Base-by-base conservation (phyloP, 2,797 vertebrate genomes). In the Ctenochaetus hawaiiensis region DNA sequence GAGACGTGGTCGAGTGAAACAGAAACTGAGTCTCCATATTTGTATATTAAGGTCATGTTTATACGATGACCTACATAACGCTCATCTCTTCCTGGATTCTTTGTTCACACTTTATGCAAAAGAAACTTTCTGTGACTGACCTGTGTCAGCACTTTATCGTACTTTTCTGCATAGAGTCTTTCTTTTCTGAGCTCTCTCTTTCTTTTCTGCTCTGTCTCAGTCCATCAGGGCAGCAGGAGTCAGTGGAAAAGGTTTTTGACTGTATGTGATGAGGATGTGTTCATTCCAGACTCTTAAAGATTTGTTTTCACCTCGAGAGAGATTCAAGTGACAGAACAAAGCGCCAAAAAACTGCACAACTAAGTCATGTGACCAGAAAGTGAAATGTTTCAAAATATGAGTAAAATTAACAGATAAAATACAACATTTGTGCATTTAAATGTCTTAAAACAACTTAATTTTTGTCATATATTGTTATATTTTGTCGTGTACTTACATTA, bases 181-280 rank as follows among this genome's bases (percentile, higher is more conserved):
- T 2, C 26, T 11, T 48, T 20, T 22, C 4, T 0, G 49, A 44
- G 18, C 49, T 20, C 59, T 30, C 58, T 41, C 20, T 48, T 16
- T 49, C 22, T 41, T 53, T 39, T 18, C 26, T 34, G n/a, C 48
- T 44, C 16, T 10, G 4, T 20, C 11, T 49, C 30, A 17, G 9
- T 23, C 39, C 48, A 8, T 51, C 4, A 2, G 12, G 5, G 30
- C 44, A 22, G 59, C 48, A 72, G 7, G 63, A 69, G n/a, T 30
- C n/a, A 78, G 10, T 37, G 67, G 45, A 73, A 49, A 54, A 51
- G 0, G 14, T 47, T 53, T 13, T 30, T 14, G 57, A n/a, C 26
- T 74, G 68, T 81, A 6, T 67, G 54, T 53, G 20, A 57, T 63
- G 65, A 59, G 56, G 70, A 59, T 62, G 56, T 83, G 68, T 73